These are phyloP conservation scores for Tangara arthus DNA, from an alignment of 2,797 vertebrate species.

Conservation along the genomic window DNA sequence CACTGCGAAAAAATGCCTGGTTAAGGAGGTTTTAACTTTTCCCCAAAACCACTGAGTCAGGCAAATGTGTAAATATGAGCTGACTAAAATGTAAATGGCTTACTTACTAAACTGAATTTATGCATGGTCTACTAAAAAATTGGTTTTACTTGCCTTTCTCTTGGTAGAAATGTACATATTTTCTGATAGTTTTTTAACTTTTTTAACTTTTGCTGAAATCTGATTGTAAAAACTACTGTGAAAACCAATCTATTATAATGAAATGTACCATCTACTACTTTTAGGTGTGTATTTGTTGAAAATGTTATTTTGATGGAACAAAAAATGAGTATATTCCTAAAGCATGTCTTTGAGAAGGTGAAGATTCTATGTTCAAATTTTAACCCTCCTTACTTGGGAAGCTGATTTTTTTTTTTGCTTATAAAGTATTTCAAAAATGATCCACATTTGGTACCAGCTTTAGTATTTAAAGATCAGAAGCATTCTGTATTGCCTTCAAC, in stretches of 20 bases:
- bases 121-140: neutral
- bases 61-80: neutral
- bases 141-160: neutral
- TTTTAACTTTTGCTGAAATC: neutral
- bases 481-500: neutral
- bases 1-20: neutral
- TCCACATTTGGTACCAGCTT: neutral
- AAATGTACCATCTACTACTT: neutral
- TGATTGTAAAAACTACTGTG: neutral
- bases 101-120: neutral
- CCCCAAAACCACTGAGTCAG: neutral
- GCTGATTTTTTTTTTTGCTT: neutral
- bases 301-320: neutral
- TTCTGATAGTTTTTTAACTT: neutral
- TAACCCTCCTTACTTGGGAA: neutral
- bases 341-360: neutral
- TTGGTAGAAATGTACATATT: neutral
- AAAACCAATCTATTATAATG: neutral
- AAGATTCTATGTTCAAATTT: neutral
- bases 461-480: neutral
- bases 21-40: neutral
- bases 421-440: neutral
- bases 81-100: neutral
- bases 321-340: neutral
- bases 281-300: neutral